These are phyloP conservation scores for Bradypus variegatus DNA, from an alignment of 2,797 vertebrate genomes.

Conservation along the genomic window DNA sequence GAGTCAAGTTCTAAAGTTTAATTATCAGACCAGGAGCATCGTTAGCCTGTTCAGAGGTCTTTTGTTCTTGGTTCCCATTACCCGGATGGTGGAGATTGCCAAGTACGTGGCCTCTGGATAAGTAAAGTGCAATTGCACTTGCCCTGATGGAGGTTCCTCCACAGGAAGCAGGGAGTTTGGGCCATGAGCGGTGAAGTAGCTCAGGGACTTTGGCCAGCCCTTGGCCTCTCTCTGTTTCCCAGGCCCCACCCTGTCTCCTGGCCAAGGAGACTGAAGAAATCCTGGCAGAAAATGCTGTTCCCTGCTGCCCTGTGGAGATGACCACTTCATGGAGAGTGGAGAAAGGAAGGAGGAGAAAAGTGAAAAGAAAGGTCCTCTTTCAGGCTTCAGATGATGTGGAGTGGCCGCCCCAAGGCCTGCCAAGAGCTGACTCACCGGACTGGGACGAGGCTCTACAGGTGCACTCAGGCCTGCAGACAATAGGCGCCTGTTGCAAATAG, in stretches of 20 bases:
- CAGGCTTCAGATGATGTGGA: slow-evolving; percentile 51
- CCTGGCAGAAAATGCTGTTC: slow-evolving; percentile 52
- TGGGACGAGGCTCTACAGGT: slow-evolving; percentile 57
- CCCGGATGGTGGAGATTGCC: background rate
- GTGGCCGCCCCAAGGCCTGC: slow-evolving; percentile 45
- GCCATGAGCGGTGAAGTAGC: background rate
- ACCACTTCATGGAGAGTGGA: slow-evolving; percentile 52
- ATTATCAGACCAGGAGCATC: background rate
- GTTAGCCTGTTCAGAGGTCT: background rate
- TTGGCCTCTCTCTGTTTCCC: slow-evolving; percentile 20
- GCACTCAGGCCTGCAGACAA: slow-evolving; percentile 53
- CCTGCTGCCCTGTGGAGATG: slow-evolving; percentile 56
- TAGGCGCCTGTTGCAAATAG: slow-evolving; percentile 51
- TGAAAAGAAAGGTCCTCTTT: slow-evolving; percentile 62
- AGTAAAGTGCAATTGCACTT: background rate
- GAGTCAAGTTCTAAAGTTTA: background rate
- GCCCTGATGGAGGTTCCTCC: background rate
- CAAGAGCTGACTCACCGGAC: slow-evolving; percentile 64
- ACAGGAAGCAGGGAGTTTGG: background rate
- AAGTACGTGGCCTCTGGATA: background rate
- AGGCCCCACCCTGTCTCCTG: slow-evolving; percentile 56
- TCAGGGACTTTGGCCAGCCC: background rate
- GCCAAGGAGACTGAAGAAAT: slow-evolving; percentile 51
- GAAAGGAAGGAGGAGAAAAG: slow-evolving; percentile 53
- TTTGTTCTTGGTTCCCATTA: background rate